Base-by-base conservation (phyloP, 2,888 invertebrate genomes). In the Synergus japonicus region DNA sequence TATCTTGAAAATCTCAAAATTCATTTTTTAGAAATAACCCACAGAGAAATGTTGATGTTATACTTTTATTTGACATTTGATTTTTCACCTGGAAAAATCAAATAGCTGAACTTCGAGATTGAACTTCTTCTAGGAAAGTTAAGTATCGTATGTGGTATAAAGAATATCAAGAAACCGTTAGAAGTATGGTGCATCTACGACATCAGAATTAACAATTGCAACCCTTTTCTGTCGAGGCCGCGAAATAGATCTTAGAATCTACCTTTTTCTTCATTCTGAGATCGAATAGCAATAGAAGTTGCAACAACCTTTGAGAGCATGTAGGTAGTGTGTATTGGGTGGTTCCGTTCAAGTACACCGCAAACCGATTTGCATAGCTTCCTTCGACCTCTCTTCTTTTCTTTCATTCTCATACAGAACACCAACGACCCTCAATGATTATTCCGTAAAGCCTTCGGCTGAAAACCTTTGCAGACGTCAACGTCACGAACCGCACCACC, bases 301-400 rank as follows among this genome's bases (percentile, higher is more conserved):
- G 64, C 65, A 22, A 18, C n/a, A 18, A 18, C 18, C 37, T 5
- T 7, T 37, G 7, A 37, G 37, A 73, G 78, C 49, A 63, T 58
- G 63, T 64, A 43, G 49, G 67, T 29, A 63, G 63, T 49, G 76
- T 76, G 58, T 64, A 22, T 66, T 73, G 69, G 67, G 58, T 69
- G 82, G 78, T 82, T 82, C 76, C 73, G 49, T 64, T 76, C 78
- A 66, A 76, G 66, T 58, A 67, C 76, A 77, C 82, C 77, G 76
- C 67, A 80, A 81, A 81, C 79, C 85, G 85, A 86, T 87, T 87
- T 87, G 85, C 86, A 87, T 86, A 87, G 86, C 84, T 85, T 83
- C 86, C 83, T 86, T 83, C 83, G 85, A 87, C 85, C 86, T 85
- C 82, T 81, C 81, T 78, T 58, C 77, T 77, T 76, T 78, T 58